Evolutionary conservation across 2,888 invertebrate genomes (phyloP).

Genomic region (Leptura quadrifasciata): DNA sequence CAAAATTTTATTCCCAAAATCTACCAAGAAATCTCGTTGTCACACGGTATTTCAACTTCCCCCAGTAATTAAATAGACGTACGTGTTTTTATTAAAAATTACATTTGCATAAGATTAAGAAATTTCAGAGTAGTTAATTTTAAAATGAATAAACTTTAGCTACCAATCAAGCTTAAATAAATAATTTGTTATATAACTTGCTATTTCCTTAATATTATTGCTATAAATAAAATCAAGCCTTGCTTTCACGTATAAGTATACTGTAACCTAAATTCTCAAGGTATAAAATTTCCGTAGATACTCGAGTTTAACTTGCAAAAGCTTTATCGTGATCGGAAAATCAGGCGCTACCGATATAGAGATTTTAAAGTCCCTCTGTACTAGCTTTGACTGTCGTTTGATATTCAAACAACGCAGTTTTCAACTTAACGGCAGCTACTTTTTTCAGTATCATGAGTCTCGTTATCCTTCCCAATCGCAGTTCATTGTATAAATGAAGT

Average conservation of each 20-base stretch:
- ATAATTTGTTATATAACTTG: too few relatives aligned
- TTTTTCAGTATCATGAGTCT: conserved; percentile 18
- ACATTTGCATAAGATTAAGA: too few relatives aligned
- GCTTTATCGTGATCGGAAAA: conserved; percentile 3
- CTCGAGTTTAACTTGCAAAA: not conserved
- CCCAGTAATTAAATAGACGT: too few relatives aligned
- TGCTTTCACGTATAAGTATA: not conserved
- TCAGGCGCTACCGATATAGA: not conserved
- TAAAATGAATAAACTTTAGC: too few relatives aligned
- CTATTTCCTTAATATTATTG: too few relatives aligned
- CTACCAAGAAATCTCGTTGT: too few relatives aligned
- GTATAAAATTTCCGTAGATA: not conserved
- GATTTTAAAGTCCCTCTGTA: conserved; percentile 1
- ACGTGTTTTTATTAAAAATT: too few relatives aligned
- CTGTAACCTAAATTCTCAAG: not conserved
- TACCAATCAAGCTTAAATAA: too few relatives aligned
- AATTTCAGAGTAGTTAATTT: too few relatives aligned
- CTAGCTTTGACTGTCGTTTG: conserved; percentile 12
- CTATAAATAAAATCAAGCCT: not conserved
- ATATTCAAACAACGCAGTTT: conserved; percentile 31
- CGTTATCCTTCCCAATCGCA: conserved; percentile 23
- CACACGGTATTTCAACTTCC: too few relatives aligned
- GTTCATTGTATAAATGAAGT: conserved; percentile 21
- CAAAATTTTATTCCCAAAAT: too few relatives aligned
- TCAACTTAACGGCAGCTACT: conserved; percentile 27